Evolutionary conservation across 2,888 invertebrate genomes (phyloP).

Genomic region (Pecten maximus): DNA sequence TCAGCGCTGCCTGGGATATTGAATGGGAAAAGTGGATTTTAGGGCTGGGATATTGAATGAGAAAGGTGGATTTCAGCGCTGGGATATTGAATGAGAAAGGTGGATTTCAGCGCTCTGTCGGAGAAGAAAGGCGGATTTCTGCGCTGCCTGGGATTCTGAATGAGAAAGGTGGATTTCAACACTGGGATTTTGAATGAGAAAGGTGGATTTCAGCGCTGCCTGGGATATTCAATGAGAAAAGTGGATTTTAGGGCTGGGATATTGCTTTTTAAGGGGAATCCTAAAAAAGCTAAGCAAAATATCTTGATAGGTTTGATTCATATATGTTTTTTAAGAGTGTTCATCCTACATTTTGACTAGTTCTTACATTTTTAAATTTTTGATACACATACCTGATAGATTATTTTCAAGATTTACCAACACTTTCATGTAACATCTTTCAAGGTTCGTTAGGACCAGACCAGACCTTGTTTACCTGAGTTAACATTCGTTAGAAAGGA

Average conservation of each 20-base stretch:
- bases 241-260: not conserved
- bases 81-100: not conserved
- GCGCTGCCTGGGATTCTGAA: not conserved
- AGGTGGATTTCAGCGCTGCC: not conserved
- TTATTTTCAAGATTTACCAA: too few relatives aligned
- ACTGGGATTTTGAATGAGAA: not conserved
- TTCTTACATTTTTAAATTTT: too few relatives aligned
- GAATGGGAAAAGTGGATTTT: not conserved
- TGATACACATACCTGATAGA: too few relatives aligned
- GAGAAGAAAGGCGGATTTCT: not conserved
- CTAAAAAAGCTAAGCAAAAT: too few relatives aligned
- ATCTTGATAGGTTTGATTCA: too few relatives aligned
- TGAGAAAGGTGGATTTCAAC: not conserved
- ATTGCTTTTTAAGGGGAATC: not conserved
- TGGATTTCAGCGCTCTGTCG: not conserved
- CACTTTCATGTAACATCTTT: too few relatives aligned
- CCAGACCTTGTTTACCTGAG: too few relatives aligned
- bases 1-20: too few relatives aligned
- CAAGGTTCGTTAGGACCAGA: too few relatives aligned
- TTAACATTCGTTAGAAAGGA: too few relatives aligned
- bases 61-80: not conserved
- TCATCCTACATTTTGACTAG: too few relatives aligned
- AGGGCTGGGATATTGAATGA: not conserved
- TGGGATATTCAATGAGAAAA: not conserved
- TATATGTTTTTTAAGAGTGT: too few relatives aligned